Evolutionary conservation across 2,888 invertebrate genomes (phyloP).

Genomic region (Netelia virgata): DNA sequence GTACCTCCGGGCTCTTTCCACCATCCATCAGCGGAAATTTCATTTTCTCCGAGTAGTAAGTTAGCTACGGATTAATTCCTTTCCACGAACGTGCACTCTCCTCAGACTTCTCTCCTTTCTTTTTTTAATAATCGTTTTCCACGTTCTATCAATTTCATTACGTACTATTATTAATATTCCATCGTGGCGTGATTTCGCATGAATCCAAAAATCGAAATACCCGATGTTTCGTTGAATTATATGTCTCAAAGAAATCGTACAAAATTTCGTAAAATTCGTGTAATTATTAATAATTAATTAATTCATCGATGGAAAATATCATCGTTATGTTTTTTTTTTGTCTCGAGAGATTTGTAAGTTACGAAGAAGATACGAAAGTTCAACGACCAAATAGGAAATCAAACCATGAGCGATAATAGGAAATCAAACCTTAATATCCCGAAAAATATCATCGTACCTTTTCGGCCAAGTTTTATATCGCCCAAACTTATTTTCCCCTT

Average conservation of each 20-base stretch:
- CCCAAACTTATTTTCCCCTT: neutral
- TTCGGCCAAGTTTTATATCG: neutral
- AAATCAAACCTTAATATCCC: neutral
- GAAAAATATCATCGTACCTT: neutral
- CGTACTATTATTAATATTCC: neutral
- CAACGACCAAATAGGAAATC: neutral
- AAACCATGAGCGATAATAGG: neutral
- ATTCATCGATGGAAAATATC: too few species aligned
- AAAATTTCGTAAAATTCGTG: neutral
- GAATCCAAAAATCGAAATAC: neutral
- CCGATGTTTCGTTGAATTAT: neutral
- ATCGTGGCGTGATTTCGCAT: too few species aligned
- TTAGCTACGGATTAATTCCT: conserved; percentile 54
- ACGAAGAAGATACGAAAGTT: neutral
- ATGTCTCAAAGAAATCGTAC: neutral
- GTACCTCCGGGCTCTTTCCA: conserved; percentile 29
- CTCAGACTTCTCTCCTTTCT: neutral
- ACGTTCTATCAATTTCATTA: neutral
- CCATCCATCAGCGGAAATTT: conserved; percentile 64
- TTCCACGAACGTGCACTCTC: neutral
- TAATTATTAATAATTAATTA: too few species aligned
- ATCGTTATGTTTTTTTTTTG: too few species aligned
- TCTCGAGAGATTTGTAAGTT: too few species aligned
- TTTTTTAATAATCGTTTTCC: neutral
- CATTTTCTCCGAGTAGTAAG: conserved; percentile 57